Evolutionary conservation across 2,113 vertebrate species (phyloP), one percentile per base, ranked within the genome.

Genomic region (Hyla sarda): DNA sequence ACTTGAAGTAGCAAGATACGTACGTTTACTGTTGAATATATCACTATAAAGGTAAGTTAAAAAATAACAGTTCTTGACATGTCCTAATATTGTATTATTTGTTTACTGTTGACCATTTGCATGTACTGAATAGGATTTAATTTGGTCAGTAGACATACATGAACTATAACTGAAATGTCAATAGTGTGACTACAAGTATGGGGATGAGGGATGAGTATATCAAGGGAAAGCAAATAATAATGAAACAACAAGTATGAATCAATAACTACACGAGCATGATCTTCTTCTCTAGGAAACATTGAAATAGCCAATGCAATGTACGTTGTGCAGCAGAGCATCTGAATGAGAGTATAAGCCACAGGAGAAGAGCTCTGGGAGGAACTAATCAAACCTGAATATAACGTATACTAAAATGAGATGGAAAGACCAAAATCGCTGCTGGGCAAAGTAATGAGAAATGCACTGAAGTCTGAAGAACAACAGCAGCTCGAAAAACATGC

Each of bases 371-470:
- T 71, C 89, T 58, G 52, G 23, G 60, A 89, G 89, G 69, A 88
- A 91, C 73, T 83, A 85, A 89, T 67, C 74, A 88, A 90, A 87
- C 72, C 41, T n/a, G 25, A 89, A 83, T 32, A 84, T 37, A 65
- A 58, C 41, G 23, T 81, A 85, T 60, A 89, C 28, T 89, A 81
- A 88, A 89, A 82, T 21, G 58, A 58, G 47, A 90, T 21, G 82
- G 23, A 37, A 45, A 73, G 80, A 89, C 76, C 78, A 86, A 88
- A 88, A 89, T 2, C 80, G 60, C 83, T 37, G 8, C 3, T 89
- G 88, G 83, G 67, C 50, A 89, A 90, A 88, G 67, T 85, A 89
- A 85, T 48, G 30, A 82, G 87, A 89, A 91, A 81, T 9, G 65
- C 21, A 87, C 82, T 89, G 47, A 87, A 85, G 72, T 82, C 88